These are phyloP conservation scores for Elaphurus davidianus DNA, from an alignment of 2,113 vertebrate species.

Conservation along the genomic window DNA sequence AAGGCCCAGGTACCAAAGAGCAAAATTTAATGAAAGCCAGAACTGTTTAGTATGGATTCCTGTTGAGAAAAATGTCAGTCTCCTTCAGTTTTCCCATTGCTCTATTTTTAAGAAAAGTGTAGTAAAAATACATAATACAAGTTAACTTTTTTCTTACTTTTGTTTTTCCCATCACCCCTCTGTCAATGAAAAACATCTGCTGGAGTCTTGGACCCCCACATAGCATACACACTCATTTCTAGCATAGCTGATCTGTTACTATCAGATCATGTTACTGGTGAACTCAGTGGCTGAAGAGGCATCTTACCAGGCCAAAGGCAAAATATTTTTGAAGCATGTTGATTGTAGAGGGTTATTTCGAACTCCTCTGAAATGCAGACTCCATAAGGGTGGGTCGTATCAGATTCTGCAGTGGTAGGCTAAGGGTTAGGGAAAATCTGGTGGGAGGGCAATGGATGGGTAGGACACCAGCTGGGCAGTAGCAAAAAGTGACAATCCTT, in stretches of 20 bases:
- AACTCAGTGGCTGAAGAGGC: slow-evolving; percentile 31
- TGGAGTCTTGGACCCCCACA: slow-evolving; percentile 59
- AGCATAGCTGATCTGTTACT: slow-evolving; percentile 39
- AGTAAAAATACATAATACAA: slow-evolving; percentile 92
- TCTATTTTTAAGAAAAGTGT: slow-evolving; percentile 91
- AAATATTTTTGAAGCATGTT: slow-evolving; percentile 60
- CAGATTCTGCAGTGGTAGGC: background rate
- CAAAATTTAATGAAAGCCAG: slow-evolving; percentile 89
- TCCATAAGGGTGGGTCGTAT: background rate
- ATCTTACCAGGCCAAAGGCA: slow-evolving; percentile 53
- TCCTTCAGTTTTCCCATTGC: slow-evolving; percentile 82
- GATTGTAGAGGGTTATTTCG: slow-evolving; percentile 36
- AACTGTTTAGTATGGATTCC: slow-evolving; percentile 86
- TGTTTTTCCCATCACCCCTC: slow-evolving; percentile 59
- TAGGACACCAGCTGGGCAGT: slow-evolving; percentile 44
- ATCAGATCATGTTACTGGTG: background rate
- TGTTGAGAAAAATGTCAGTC: slow-evolving; percentile 87
- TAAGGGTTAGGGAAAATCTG: slow-evolving; percentile 19
- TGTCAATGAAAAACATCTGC: slow-evolving; percentile 67
- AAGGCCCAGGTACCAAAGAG: slow-evolving; percentile 88
- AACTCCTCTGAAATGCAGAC: slow-evolving; percentile 37
- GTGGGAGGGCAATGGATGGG: background rate
- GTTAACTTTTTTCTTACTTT: slow-evolving; percentile 83
- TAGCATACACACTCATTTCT: slow-evolving; percentile 59
- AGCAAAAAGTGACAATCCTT: slow-evolving; percentile 39